Base-by-base conservation (phyloP, 2,113 vertebrate genomes). In the Lepus timidus region DNA sequence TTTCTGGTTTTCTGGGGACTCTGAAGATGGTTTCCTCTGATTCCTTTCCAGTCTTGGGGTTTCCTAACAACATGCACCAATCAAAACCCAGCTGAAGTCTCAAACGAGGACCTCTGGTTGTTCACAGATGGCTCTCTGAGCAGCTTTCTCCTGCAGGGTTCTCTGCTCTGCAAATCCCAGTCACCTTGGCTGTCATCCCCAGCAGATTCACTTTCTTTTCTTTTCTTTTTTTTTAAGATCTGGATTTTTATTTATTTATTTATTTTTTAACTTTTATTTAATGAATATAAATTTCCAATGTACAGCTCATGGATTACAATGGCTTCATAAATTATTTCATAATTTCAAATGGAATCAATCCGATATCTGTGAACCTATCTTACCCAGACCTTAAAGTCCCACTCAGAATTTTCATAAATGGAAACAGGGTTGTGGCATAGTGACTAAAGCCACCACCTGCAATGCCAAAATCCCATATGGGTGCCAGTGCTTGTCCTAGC, bases 361-460 rank as follows among this genome's bases (percentile, higher is more conserved):
- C n/a, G 68, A 27, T 68, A 62, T 23, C 49, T 89, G 23, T 58
- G 23, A 68, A 25, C 23, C 19, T 49, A n/a, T 62, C 13, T 75
- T 75, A 36, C 2, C 19, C 71, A 80, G 64, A 39, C 68, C 19
- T 68, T 79, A 17, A 67, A 79, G 62, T 55, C 23, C 17, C 27
- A 67, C 68, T 92, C 29, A 85, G 68, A 78, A 61, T 85, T 78
- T 85, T 68, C 76, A 92, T 76, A 92, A 22, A 2, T 19, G 44
- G 44, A 7, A 7, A 44, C 44, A 44, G 44, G 44, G 44, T 44
- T 44, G 44, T 44, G 44, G 44, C 44, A 44, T 44, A 44, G 44
- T 44, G 44, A 44, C 44, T 44, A 44, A 44, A 44, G 44, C 44
- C 44, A 44, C 44, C 44, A 44, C 44, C 44, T 44, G 44, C 44